Percentiles rank a stretch among this genome's conserved stretches.
Conservation (phyloP, 2,888 invertebrate species). For the Calephelis perditalis region DNA sequence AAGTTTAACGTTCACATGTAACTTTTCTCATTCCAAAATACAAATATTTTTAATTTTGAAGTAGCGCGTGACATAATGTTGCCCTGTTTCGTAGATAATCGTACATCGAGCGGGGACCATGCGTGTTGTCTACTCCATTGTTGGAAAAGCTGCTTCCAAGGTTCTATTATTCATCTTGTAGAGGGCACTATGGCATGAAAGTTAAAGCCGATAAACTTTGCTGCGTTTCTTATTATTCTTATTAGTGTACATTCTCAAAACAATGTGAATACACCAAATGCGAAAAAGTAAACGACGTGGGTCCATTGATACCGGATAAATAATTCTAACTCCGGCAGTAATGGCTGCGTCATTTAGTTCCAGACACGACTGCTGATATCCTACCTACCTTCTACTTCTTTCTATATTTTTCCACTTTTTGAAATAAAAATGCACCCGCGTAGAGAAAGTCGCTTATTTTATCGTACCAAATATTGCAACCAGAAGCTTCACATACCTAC, state of each 20-base stretch:
- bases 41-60: slow-evolving; percentile 4
- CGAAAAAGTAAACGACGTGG: slow-evolving; percentile 59
- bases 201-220: slow-evolving; percentile 76
- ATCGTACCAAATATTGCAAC: slow-evolving; percentile 58
- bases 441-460: slow-evolving; percentile 70
- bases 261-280: slow-evolving; percentile 73
- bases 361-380: slow-evolving; percentile 71
- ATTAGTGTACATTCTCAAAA: slow-evolving; percentile 65
- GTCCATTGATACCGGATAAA: slow-evolving; percentile 57
- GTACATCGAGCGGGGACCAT: slow-evolving; percentile 70
- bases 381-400: slow-evolving; percentile 68
- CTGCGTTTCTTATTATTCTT: slow-evolving; percentile 75
- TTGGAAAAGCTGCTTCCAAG: slow-evolving; percentile 78
- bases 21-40: neutral
- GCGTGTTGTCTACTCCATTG: slow-evolving; percentile 76
- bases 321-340: slow-evolving; percentile 56
- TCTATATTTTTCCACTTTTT: slow-evolving; percentile 69
- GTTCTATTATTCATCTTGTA: slow-evolving; percentile 76
- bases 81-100: slow-evolving; percentile 76
- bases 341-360: slow-evolving; percentile 68
- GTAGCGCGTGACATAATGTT: slow-evolving; percentile 66
- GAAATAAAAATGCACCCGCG: slow-evolving; percentile 72
- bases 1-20: slow-evolving; percentile 1
- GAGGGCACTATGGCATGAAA: slow-evolving; percentile 78
- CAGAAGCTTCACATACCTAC: slow-evolving; percentile 60